Conservation (phyloP, 2,797 vertebrate species). For the Chelonia mydas region DNA sequence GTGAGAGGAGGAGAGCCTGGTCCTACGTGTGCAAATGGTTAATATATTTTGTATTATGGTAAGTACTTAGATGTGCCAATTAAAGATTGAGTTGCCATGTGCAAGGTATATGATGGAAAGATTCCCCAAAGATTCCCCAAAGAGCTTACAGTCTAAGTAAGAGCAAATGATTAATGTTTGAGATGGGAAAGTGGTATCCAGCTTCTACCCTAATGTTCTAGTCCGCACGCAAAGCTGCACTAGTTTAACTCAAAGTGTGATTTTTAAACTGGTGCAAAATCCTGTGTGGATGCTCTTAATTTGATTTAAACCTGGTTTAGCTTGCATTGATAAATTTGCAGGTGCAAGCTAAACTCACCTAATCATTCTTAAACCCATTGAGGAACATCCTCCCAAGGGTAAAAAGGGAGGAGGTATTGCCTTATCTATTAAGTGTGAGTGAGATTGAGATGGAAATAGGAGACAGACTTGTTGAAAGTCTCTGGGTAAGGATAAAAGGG, state of each 20-base stretch:
- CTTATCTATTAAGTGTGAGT: no score
- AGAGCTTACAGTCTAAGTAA: not conserved
- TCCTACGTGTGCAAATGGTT: not conserved
- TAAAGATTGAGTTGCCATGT: not conserved
- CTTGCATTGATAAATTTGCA: not conserved
- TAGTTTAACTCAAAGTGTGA: not conserved
- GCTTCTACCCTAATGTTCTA: not conserved
- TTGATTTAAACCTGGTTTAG: not conserved
- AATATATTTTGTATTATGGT: not conserved
- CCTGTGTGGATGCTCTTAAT: not conserved
- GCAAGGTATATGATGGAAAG: not conserved
- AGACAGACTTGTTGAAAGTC: no score
- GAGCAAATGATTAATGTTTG: not conserved
- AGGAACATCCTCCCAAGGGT: not conserved
- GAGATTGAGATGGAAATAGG: no score
- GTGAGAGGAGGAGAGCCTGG: not conserved
- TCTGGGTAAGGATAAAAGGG: no score
- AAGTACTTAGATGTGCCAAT: not conserved
- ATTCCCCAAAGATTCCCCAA: not conserved
- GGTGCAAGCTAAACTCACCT: not conserved
- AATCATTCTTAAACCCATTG: not conserved
- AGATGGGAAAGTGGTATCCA: not conserved
- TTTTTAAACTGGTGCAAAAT: not conserved
- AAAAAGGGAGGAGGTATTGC: no score
- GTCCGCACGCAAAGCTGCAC: not conserved